A percentile compares a stretch with the other conserved stretches of the same genome.
These are phyloP conservation scores for Kryphioiulus occultus DNA, from an alignment of 2,888 invertebrate species.

Conservation along the genomic window DNA sequence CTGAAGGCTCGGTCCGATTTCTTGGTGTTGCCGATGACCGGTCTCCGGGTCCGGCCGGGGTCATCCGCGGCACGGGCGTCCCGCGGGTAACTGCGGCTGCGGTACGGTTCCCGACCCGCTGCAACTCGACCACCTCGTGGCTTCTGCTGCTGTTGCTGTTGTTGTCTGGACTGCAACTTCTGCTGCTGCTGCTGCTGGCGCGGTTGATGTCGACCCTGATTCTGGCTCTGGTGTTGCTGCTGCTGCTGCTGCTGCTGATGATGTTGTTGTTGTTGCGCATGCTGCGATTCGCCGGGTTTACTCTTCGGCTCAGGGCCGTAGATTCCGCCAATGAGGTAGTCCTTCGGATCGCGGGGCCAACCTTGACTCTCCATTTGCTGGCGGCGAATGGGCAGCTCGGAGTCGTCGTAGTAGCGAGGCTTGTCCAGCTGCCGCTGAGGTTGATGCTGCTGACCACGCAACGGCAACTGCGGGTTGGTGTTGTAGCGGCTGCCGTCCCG, in stretches of 20 bases:
- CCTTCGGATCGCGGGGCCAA: conserved; percentile 51
- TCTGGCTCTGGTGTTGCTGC: background rate
- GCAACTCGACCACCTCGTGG: background rate
- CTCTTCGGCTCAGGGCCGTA: conserved; percentile 51
- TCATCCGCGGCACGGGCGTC: conserved; percentile 41
- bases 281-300: conserved; percentile 48
- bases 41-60: background rate
- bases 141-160: background rate
- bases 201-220: too few species aligned
- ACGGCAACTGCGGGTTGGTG: background rate
- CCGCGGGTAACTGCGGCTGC: conserved; percentile 46
- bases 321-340: conserved; percentile 53
- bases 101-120: conserved; percentile 4
- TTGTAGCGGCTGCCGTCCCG: background rate
- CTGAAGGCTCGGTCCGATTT: conserved; percentile 37
- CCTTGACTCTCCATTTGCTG: conserved; percentile 50
- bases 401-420: conserved; percentile 46
- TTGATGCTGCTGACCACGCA: background rate
- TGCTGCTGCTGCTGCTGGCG: background rate
- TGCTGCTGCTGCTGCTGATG: conserved; percentile 33
- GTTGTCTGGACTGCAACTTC: background rate
- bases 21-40: background rate
- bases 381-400: conserved; percentile 28
- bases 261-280: background rate
- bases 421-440: background rate